Base-by-base conservation (phyloP, 2,797 vertebrate genomes). In the Falco berigora region DNA sequence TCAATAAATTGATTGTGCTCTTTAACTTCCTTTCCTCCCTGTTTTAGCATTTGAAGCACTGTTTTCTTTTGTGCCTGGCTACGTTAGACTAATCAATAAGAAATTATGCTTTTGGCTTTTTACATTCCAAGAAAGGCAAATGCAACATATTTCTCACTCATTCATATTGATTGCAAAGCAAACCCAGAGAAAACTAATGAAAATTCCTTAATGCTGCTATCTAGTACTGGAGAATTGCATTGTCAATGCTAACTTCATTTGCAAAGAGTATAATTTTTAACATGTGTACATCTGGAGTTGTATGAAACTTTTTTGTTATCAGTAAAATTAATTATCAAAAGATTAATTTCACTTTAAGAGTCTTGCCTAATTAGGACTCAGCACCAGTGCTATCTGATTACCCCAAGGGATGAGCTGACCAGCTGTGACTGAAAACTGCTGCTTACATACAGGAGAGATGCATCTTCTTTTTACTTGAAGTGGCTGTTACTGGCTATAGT, bases 61-160 rank as follows among this genome's bases (percentile, higher is more conserved):
- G 93, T 78, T 95, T 97, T 96, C 95, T 96, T 96, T 96, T 95
- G 95, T 69, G 72, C 49, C 76, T 73, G 82, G 91, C 91, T 30
- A 40, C 61, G 88, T 68, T 90, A 96, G 96, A 89, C 61, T 84
- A 91, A 97, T 98, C 98, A 94, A 97, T 98, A 97, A 95, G 88
- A 97, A 97, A 98, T 97, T 96, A 97, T 92, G 94, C 75, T 95
- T 96, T 73, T 73, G 74, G 91, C 69, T 95, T 88, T 82, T 95
- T 96, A 85, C 88, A 93, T 97, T 95, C 90, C 94, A 97, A 94
- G 86, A 78, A 96, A 97, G 76, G 87, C 93, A 97, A 95, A 94
- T 69, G 61, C 82, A 96, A 94, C 79, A 63, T 93, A 97, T 95
- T 97, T 96, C 93, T 97, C 82, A 82, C 88, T 89, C 75, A 73